Percentiles rank a stretch among this genome's conserved stretches.
Evolutionary conservation across 2,113 vertebrate species (phyloP).

Genomic region (Myanophis thanlyinensis): DNA sequence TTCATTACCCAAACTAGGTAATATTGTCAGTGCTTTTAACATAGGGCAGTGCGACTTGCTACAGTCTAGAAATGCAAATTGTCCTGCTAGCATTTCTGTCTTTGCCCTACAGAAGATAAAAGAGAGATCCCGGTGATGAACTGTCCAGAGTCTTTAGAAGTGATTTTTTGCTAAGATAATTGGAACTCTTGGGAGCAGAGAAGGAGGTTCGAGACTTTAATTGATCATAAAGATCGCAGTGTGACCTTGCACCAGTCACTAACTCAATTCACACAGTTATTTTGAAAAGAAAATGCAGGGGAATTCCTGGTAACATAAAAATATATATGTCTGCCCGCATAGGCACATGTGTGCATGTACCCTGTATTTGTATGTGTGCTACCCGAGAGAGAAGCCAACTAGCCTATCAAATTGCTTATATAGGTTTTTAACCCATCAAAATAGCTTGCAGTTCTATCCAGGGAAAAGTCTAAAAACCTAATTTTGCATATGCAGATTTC

Average conservation of each 20-base stretch:
- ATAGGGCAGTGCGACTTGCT: not conserved
- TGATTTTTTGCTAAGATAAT: not conserved
- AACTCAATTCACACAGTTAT: not conserved
- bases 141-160: not conserved
- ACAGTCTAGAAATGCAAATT: not conserved
- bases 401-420: not conserved
- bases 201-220: not conserved
- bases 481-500: not conserved
- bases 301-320: not conserved
- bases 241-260: not conserved
- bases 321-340: not conserved
- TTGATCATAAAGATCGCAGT: not conserved
- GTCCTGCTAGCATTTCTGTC: not conserved
- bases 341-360: not conserved
- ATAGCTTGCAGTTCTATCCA: not conserved
- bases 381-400: not conserved
- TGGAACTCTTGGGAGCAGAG: not conserved
- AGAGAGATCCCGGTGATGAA: not conserved
- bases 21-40: not conserved
- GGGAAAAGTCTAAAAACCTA: not conserved
- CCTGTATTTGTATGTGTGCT: not conserved
- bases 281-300: not conserved
- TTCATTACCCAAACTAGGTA: not conserved
- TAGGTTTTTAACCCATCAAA: not conserved
- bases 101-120: not conserved